A percentile compares a stretch with the other conserved stretches of the same genome.
Conservation (phyloP, 1,140 invertebrate species). For the Drosophila gunungcola region DNA sequence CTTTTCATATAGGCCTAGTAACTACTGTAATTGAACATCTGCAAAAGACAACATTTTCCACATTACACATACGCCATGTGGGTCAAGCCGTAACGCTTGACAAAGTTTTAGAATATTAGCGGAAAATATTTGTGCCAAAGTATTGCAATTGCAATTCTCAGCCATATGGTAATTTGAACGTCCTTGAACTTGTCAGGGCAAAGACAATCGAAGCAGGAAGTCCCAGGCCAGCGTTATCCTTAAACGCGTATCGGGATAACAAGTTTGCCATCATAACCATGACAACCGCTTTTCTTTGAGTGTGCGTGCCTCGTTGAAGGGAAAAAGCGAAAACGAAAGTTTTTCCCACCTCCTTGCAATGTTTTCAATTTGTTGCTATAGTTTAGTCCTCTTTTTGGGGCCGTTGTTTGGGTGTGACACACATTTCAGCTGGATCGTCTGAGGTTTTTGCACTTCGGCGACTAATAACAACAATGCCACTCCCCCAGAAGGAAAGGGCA, state of each 20-base stretch:
- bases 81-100: constrained; percentile 52
- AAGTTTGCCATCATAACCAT: constrained; percentile 62
- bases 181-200: constrained; percentile 74
- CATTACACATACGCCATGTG: constrained; percentile 54
- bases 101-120: constrained; percentile 31
- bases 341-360: constrained; percentile 22
- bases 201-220: constrained; percentile 23
- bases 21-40: constrained; percentile 22
- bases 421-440: constrained; percentile 58
- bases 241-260: constrained; percentile 65
- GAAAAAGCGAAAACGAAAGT: constrained; percentile 45
- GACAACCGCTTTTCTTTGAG: constrained; percentile 54
- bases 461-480: constrained; percentile 45
- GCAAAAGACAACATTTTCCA: constrained; percentile 3
- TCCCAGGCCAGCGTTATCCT: constrained; percentile 25
- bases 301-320: constrained; percentile 35
- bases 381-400: constrained; percentile 11
- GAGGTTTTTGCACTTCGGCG: constrained; percentile 41
- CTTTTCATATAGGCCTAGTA: too few species aligned
- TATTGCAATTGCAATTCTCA: background rate
- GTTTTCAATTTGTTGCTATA: constrained; percentile 47
- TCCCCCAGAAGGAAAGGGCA: constrained; percentile 16
- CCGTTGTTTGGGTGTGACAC: constrained; percentile 69
- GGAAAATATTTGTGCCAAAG: constrained; percentile 13
- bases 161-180: constrained; percentile 47